phyloP scores from a whole-genome alignment of 2,797 vertebrate genomes.

The Danio kyathit region DNA sequence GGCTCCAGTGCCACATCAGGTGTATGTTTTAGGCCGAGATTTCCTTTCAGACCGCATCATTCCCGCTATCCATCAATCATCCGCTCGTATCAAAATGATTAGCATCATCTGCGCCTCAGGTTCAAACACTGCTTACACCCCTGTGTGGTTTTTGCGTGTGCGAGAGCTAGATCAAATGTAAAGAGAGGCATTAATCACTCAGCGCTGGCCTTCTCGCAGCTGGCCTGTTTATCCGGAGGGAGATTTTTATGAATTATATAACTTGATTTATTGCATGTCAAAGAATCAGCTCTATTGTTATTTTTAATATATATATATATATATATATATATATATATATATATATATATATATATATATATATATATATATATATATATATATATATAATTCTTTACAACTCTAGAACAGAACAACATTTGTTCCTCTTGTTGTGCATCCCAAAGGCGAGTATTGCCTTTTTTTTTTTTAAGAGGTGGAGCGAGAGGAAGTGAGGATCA shows the following conservation, averaged over 20 bases:
- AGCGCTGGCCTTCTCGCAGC: slow-evolving; percentile 43
- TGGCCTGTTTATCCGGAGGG: slow-evolving; percentile 43
- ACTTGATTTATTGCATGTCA: slow-evolving; percentile 54
- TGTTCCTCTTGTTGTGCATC: slow-evolving; percentile 21
- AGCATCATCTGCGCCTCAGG: slow-evolving; percentile 48
- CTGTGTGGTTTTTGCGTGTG: slow-evolving; percentile 40
- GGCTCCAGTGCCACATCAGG: slow-evolving; percentile 6
- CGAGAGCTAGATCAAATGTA: slow-evolving; percentile 55
- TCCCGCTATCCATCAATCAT: slow-evolving; percentile 55
- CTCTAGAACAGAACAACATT: slow-evolving; percentile 20
- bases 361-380: neutral
- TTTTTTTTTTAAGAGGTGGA: slow-evolving; percentile 40
- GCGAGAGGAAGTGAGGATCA: slow-evolving; percentile 33
- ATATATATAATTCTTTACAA: slow-evolving; percentile 2
- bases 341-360: neutral
- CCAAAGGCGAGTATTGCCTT: slow-evolving; percentile 12
- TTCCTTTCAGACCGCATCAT: slow-evolving; percentile 48
- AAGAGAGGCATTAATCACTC: slow-evolving; percentile 56
- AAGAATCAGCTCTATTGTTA: slow-evolving; percentile 37
- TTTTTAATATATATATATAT: neutral
- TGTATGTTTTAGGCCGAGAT: slow-evolving; percentile 11
- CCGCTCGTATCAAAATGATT: slow-evolving; percentile 48
- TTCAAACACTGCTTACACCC: slow-evolving; percentile 49
- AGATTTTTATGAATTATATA: slow-evolving; percentile 55
- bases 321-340: neutral